Conservation (phyloP, 2,888 invertebrate species). For the Tetragonisca angustula region DNA sequence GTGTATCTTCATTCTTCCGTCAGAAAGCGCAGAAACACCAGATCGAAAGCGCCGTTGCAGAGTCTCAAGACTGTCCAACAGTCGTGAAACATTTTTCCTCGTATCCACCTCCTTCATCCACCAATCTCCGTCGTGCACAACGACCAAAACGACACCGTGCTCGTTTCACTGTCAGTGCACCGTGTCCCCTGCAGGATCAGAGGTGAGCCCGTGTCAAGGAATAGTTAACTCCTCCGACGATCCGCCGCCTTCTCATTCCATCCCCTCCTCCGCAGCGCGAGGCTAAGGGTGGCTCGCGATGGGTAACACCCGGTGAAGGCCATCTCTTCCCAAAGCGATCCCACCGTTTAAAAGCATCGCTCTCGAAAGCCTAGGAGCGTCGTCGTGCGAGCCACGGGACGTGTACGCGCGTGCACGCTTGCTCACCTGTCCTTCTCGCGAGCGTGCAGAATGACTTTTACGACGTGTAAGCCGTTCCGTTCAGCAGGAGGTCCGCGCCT, state of each 20-base stretch:
- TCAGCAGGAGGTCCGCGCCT: conserved; percentile 72
- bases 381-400: not conserved
- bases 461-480: conserved; percentile 77
- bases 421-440: conserved; percentile 70
- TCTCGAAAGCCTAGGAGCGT: conserved; percentile 48
- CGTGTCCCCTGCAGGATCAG: conserved; percentile 31
- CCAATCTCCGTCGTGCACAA: not conserved
- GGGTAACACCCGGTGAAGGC: conserved; percentile 27
- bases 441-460: conserved; percentile 82
- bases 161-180: conserved; percentile 10
- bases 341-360: conserved; percentile 34
- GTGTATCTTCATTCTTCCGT: not conserved
- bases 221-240: conserved; percentile 16
- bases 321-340: conserved; percentile 27
- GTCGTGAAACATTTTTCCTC: not conserved
- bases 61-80: not conserved
- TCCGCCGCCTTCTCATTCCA: not conserved
- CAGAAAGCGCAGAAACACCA: not conserved
- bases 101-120: not conserved
- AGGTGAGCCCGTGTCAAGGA: conserved; percentile 45
- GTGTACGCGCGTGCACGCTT: conserved; percentile 13
- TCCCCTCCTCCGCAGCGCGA: not conserved
- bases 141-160: not conserved
- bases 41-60: not conserved
- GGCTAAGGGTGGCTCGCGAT: conserved; percentile 5